These are phyloP conservation scores for Hypothenemus hampei DNA, from an alignment of 1,140 invertebrate species.

Conservation along the genomic window DNA sequence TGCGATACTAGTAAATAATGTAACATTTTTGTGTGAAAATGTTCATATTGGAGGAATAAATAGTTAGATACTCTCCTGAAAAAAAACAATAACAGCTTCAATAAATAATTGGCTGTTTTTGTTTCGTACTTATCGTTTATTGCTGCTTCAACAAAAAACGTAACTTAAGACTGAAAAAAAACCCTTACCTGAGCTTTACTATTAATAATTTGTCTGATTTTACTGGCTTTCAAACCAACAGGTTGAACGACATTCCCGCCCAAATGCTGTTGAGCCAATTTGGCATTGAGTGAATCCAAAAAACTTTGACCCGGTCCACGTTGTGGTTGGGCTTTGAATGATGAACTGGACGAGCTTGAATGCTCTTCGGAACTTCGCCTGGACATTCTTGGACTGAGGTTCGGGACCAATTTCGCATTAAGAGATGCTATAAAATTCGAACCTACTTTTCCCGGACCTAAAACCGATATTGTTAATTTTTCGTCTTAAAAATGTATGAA, in stretches of 20 bases:
- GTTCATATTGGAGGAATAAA: no score
- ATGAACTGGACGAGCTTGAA: conserved; percentile 39
- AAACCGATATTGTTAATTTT: neutral
- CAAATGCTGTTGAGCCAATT: conserved; percentile 58
- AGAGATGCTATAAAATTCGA: conserved; percentile 66
- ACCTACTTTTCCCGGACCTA: conserved; percentile 50
- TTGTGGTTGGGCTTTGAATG: conserved; percentile 34
- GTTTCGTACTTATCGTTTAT: no score
- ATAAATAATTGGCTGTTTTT: no score
- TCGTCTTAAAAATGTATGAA: neutral
- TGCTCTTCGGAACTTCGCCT: conserved; percentile 45
- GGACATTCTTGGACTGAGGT: conserved; percentile 51
- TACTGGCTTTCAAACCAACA: conserved; percentile 44
- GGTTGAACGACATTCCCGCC: conserved; percentile 46
- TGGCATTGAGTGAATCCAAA: conserved; percentile 70
- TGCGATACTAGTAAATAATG: no score
- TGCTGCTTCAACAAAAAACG: no score
- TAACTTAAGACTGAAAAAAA: no score
- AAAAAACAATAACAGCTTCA: no score
- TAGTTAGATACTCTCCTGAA: no score
- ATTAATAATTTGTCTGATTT: conserved; percentile 59
- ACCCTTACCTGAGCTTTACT: conserved; percentile 57
- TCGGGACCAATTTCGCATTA: conserved; percentile 64
- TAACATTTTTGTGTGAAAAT: no score
- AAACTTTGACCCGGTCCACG: conserved; percentile 53